These are phyloP conservation scores for Nothobranchius furzeri DNA, from an alignment of 2,113 vertebrate species.

Conservation along the genomic window DNA sequence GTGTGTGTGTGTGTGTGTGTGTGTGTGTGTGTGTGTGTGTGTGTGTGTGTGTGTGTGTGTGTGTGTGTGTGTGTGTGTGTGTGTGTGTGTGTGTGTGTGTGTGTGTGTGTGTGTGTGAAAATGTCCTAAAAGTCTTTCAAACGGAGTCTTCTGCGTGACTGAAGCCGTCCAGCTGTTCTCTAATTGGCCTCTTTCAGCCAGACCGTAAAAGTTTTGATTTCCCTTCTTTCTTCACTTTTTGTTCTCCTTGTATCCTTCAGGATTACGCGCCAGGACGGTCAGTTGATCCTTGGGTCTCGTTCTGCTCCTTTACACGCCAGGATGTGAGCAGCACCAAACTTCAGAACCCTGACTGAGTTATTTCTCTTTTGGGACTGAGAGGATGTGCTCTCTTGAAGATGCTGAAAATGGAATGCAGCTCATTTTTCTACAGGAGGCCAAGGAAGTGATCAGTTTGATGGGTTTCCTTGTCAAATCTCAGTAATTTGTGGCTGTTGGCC, in stretches of 20 bases:
- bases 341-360: constrained; percentile 16
- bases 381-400: constrained; percentile 18
- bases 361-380: constrained; percentile 29
- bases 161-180: constrained; percentile 23
- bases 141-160: background rate
- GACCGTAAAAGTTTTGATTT: constrained; percentile 24
- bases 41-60: no score
- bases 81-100: no score
- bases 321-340: constrained; percentile 13
- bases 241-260: constrained; percentile 31
- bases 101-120: no score
- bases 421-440: constrained; percentile 18
- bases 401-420: constrained; percentile 20
- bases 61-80: no score
- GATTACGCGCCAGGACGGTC: constrained; percentile 33
- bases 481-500: no score
- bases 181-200: constrained; percentile 34
- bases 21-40: no score
- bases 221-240: constrained; percentile 24
- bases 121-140: background rate
- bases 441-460: background rate
- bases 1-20: no score
- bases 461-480: background rate
- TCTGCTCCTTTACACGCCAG: constrained; percentile 22
- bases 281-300: constrained; percentile 40